Conservation (phyloP, 2,888 invertebrate species). For the Helobdella robusta region DNA sequence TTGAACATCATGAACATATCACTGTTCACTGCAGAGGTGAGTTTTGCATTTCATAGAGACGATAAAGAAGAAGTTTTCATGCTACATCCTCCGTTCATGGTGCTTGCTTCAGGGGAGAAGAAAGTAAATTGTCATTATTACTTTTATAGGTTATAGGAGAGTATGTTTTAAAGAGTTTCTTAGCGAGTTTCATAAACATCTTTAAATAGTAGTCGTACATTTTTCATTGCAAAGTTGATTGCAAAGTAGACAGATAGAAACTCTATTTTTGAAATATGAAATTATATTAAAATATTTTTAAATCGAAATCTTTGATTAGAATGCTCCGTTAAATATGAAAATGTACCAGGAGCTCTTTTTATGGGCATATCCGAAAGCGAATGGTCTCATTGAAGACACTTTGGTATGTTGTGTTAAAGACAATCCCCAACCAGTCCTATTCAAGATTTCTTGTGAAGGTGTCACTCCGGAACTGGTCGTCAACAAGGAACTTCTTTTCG, state of each 20-base stretch:
- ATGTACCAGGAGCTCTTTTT: slow-evolving; percentile 40
- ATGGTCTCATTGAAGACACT: slow-evolving; percentile 46
- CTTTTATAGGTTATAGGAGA: no score
- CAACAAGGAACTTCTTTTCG: slow-evolving; percentile 48
- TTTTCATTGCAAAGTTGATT: no score
- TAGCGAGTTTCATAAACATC: no score
- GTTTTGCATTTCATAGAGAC: slow-evolving; percentile 49
- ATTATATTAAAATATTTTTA: no score
- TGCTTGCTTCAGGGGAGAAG: slow-evolving; percentile 46
- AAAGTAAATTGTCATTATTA: slow-evolving; percentile 31
- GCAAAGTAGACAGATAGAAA: no score
- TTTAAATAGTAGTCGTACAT: no score
- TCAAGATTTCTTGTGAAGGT: slow-evolving; percentile 47
- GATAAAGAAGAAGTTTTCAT: slow-evolving; percentile 47
- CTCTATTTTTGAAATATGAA: no score
- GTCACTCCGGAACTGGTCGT: slow-evolving; percentile 48
- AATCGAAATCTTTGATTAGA: no score
- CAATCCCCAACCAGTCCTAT: slow-evolving; percentile 49
- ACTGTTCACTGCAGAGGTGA: slow-evolving; percentile 47
- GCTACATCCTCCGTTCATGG: slow-evolving; percentile 48
- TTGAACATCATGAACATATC: slow-evolving; percentile 47
- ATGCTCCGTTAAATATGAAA: no score
- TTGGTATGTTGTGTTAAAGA: slow-evolving; percentile 49
- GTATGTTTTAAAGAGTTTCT: no score
- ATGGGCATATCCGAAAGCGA: slow-evolving; percentile 48